Percentiles rank a stretch among this genome's conserved stretches.
Evolutionary conservation across 2,888 invertebrate species (phyloP).

Genomic region (Oasisia sp.): DNA sequence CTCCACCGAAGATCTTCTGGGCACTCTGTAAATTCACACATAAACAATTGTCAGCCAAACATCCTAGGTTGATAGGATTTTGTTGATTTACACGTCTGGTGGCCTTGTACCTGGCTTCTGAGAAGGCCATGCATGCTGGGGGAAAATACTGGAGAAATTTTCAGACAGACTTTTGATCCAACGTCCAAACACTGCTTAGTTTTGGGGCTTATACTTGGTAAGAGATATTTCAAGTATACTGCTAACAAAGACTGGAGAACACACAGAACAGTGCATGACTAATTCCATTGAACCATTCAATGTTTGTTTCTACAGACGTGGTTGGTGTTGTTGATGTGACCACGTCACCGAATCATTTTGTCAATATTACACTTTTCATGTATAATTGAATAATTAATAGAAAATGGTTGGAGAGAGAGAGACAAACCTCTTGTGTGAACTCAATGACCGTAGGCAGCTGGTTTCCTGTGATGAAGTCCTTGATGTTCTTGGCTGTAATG

Average conservation of each 20-base stretch:
- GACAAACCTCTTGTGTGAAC: constrained; percentile 85
- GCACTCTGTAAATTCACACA: constrained; percentile 73
- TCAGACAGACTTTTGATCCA: no score
- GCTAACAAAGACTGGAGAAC: no score
- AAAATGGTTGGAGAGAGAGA: neutral
- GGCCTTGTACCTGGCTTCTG: neutral
- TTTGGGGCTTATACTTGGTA: no score
- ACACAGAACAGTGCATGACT: no score
- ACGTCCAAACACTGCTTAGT: no score
- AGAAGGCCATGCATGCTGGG: neutral
- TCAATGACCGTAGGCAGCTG: constrained; percentile 91
- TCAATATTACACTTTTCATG: neutral
- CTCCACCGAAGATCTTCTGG: constrained; percentile 97
- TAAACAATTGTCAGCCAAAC: neutral
- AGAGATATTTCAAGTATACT: no score
- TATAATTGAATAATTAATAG: neutral
- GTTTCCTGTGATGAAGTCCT: constrained; percentile 84
- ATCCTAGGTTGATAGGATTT: neutral
- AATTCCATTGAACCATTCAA: no score
- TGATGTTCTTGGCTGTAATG: constrained; percentile 72
- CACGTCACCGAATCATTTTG: neutral
- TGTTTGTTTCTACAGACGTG: neutral
- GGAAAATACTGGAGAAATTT: no score
- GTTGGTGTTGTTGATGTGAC: neutral
- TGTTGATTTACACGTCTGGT: neutral